Conservation (phyloP, 23 tunicate genomes). For the Ascidia mentula region DNA sequence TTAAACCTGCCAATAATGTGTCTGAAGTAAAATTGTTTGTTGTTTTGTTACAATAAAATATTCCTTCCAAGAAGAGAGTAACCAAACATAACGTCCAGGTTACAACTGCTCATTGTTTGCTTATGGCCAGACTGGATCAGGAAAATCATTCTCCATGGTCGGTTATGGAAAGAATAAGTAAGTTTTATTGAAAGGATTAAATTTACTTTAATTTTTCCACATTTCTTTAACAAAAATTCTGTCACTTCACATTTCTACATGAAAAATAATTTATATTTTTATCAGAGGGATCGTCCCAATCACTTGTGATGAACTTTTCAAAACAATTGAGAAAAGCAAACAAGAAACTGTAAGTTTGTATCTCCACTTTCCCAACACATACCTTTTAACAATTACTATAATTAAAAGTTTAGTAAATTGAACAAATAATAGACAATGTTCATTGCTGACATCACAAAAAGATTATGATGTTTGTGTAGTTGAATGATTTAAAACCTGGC, state of each 20-base stretch:
- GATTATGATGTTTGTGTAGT: too few relatives aligned
- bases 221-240: not conserved
- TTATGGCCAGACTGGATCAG: constrained; percentile 99
- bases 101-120: constrained; percentile 98
- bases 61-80: too few relatives aligned
- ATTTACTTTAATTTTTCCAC: not conserved
- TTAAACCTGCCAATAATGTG: too few relatives aligned
- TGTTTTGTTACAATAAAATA: too few relatives aligned
- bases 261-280: not conserved
- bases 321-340: constrained; percentile 59
- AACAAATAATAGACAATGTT: too few relatives aligned
- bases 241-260: not conserved
- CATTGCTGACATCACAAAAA: too few relatives aligned
- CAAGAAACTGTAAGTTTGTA: constrained; percentile 65
- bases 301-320: constrained; percentile 92
- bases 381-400: too few relatives aligned
- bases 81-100: too few relatives aligned
- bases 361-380: too few relatives aligned
- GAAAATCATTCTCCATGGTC: constrained; percentile 98
- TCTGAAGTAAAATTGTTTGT: too few relatives aligned
- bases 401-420: too few relatives aligned
- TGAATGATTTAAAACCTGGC: too few relatives aligned
- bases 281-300: constrained; percentile 96
- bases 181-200: not conserved
- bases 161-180: constrained; percentile 98